Evolutionary conservation across 2,113 vertebrate species (phyloP).

Genomic region (Psophia crepitans): DNA sequence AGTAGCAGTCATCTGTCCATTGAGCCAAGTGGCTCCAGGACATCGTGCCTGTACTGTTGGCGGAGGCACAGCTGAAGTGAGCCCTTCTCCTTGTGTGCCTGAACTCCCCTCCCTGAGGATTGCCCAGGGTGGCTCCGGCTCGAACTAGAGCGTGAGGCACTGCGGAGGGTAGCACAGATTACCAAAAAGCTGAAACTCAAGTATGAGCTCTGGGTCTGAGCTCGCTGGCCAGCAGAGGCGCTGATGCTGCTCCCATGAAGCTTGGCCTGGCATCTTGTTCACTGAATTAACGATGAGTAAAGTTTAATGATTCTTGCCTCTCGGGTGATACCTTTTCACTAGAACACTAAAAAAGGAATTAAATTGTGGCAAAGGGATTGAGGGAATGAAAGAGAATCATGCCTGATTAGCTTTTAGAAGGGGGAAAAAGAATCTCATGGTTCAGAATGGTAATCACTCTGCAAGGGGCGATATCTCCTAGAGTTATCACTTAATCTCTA

Average conservation of each 20-base stretch:
- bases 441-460: not conserved
- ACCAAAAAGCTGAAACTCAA: not conserved
- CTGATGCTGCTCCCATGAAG: not conserved
- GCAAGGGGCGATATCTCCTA: not conserved
- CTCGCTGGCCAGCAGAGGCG: not conserved
- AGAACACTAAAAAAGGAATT: not conserved
- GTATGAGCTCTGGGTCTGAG: not conserved
- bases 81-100: not conserved
- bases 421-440: not conserved
- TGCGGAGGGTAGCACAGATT: not conserved
- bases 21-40: not conserved
- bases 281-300: not conserved
- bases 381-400: not conserved
- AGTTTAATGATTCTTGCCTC: not conserved
- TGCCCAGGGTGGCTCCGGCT: not conserved
- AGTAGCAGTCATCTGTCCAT: not conserved
- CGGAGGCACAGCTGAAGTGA: not conserved
- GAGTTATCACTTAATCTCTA: slow-evolving; percentile 9
- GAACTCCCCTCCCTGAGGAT: not conserved
- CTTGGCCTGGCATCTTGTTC: not conserved
- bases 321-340: not conserved
- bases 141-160: not conserved
- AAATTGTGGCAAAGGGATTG: not conserved
- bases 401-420: not conserved
- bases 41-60: not conserved